These are phyloP conservation scores for Drosophila vallismaia DNA, from an alignment of 2,888 invertebrate species.

Conservation along the genomic window DNA sequence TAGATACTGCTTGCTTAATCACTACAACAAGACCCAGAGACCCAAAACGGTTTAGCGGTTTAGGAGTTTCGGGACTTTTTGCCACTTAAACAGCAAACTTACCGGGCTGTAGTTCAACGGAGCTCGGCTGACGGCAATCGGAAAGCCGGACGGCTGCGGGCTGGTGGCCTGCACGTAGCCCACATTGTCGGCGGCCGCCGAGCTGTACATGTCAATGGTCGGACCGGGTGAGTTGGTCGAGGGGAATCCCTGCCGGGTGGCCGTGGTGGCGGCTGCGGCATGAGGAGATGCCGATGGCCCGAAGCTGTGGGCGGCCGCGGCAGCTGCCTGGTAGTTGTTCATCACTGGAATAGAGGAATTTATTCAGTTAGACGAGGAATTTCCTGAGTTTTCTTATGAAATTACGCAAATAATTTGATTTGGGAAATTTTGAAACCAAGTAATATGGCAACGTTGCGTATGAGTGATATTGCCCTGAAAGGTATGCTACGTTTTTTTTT, in stretches of 20 bases:
- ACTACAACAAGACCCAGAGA: conserved; percentile 7
- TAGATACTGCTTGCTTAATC: not conserved
- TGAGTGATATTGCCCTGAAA: conserved; percentile 7
- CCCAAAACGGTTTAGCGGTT: not conserved
- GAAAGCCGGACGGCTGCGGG: conserved; percentile 98
- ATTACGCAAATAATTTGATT: not conserved
- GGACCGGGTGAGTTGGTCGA: conserved; percentile 96
- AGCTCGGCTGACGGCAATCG: conserved; percentile 96
- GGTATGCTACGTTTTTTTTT: not conserved
- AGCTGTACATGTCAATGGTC: conserved; percentile 96
- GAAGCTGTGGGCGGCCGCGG: conserved; percentile 90
- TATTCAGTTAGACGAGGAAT: not conserved
- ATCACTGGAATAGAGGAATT: conserved; percentile 89
- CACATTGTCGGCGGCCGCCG: conserved; percentile 92
- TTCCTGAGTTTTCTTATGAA: not conserved
- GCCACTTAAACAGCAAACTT: conserved; percentile 84
- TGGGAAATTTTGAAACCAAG: not conserved
- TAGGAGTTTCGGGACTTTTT: not conserved
- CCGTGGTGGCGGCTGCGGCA: conserved; percentile 88
- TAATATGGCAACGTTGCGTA: conserved; percentile 2
- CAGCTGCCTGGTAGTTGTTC: conserved; percentile 96
- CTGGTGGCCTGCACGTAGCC: conserved; percentile 98
- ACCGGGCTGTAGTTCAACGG: conserved; percentile 97
- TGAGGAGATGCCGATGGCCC: conserved; percentile 94
- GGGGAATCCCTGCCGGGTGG: conserved; percentile 91